These are phyloP conservation scores for Emys orbicularis DNA, from an alignment of 2,797 vertebrate genomes.

Conservation along the genomic window DNA sequence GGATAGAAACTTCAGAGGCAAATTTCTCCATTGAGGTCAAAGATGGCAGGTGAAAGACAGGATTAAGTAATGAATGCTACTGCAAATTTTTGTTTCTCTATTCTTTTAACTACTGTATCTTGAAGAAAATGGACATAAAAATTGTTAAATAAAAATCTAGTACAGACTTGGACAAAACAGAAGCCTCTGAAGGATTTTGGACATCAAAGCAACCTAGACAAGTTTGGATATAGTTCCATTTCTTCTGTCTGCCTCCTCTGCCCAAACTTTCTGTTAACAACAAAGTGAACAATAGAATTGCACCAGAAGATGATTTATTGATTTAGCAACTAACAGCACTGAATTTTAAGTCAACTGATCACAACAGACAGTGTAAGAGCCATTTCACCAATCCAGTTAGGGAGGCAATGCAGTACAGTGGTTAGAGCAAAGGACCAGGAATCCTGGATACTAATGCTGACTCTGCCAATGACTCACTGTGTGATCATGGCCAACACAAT, in stretches of 20 bases:
- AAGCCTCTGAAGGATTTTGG: not conserved
- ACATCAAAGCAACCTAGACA: conserved; percentile 33
- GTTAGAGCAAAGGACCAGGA: not conserved
- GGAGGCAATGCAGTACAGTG: not conserved
- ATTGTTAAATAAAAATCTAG: not conserved
- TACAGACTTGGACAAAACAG: not conserved
- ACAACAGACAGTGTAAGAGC: not conserved
- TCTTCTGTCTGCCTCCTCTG: not conserved
- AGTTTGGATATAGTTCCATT: not conserved
- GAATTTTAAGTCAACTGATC: not conserved
- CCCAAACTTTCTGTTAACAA: not conserved
- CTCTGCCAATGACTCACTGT: not conserved
- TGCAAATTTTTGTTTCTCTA: not conserved
- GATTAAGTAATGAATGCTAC: conserved; percentile 17
- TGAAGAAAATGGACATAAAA: not conserved
- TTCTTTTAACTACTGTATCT: not conserved
- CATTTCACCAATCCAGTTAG: not conserved
- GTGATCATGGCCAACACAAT: not conserved
- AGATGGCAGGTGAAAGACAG: conserved; percentile 13
- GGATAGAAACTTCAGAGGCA: conserved; percentile 45
- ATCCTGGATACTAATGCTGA: not conserved
- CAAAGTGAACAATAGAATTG: not conserved
- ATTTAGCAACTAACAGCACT: not conserved
- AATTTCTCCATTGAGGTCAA: conserved; percentile 20
- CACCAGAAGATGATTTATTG: not conserved